Evolutionary conservation across 1,140 invertebrate genomes (phyloP).

Genomic region (Coelopa frigida): DNA sequence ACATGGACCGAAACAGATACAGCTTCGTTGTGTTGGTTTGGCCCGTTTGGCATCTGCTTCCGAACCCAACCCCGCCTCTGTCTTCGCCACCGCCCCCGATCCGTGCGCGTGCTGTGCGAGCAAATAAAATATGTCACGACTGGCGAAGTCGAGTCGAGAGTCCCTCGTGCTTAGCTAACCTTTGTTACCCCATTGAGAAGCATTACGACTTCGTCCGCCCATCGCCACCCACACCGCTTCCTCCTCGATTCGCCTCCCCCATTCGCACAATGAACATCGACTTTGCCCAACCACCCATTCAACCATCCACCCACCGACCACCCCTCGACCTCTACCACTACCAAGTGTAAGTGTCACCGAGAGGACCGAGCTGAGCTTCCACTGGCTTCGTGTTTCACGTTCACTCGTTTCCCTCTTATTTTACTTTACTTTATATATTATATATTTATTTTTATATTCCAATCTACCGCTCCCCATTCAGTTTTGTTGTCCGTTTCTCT

Average conservation of each 20-base stretch:
- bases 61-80: no score
- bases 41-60: no score
- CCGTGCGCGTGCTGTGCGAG: constrained; percentile 20
- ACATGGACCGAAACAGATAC: no score
- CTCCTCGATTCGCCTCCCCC: background rate
- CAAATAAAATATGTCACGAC: constrained; percentile 45
- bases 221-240: no score
- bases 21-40: no score
- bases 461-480: no score
- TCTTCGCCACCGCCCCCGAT: background rate
- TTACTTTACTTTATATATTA: no score
- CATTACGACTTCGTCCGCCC: background rate
- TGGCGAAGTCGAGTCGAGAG: no score
- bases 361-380: background rate
- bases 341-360: background rate
- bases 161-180: background rate
- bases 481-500: no score
- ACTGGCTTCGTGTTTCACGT: no score
- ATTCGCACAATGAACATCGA: background rate
- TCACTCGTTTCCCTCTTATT: no score
- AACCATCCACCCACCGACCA: background rate
- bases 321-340: background rate
- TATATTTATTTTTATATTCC: no score
- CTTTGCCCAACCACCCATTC: constrained; percentile 1
- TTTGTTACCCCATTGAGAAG: background rate